These are phyloP conservation scores for Mythimna vitellina DNA, from an alignment of 2,888 invertebrate species.

Conservation along the genomic window DNA sequence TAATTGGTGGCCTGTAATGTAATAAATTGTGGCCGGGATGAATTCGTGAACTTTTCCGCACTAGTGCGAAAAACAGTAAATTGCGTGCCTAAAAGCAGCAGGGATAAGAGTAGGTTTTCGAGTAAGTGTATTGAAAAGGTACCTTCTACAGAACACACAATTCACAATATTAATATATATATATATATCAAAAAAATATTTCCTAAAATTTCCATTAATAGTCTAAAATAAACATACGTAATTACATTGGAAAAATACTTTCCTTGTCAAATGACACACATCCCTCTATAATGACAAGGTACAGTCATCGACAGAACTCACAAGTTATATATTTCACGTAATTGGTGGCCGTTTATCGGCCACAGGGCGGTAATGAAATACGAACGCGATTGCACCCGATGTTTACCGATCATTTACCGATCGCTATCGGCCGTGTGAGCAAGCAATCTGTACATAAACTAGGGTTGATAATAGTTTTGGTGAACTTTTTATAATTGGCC, in stretches of 20 bases:
- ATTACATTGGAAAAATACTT: conserved; percentile 49
- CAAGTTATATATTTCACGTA: conserved; percentile 64
- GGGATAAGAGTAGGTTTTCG: no score
- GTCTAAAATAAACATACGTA: conserved; percentile 40
- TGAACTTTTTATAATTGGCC: conserved; percentile 41
- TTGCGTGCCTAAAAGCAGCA: no score
- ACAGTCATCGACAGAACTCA: conserved; percentile 59
- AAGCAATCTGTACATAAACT: conserved; percentile 46
- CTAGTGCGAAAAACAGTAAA: no score
- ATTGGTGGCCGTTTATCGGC: conserved; percentile 58
- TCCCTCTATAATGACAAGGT: conserved; percentile 47
- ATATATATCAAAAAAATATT: no score
- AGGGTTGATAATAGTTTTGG: conserved; percentile 52
- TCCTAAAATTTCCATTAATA: no score
- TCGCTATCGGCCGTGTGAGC: conserved; percentile 62
- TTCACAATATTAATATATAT: no score
- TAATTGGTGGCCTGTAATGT: conserved; percentile 62
- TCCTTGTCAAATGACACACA: conserved; percentile 45
- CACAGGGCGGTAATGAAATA: conserved; percentile 69
- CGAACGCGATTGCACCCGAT: conserved; percentile 60
- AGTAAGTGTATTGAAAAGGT: no score
- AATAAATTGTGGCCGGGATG: no score
- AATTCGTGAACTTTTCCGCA: no score
- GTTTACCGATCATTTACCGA: conserved; percentile 75
- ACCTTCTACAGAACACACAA: no score